A percentile compares a stretch with the other conserved stretches of the same genome.
Evolutionary conservation across 2,888 invertebrate species (phyloP).

Genomic region (Melanargia galathea): DNA sequence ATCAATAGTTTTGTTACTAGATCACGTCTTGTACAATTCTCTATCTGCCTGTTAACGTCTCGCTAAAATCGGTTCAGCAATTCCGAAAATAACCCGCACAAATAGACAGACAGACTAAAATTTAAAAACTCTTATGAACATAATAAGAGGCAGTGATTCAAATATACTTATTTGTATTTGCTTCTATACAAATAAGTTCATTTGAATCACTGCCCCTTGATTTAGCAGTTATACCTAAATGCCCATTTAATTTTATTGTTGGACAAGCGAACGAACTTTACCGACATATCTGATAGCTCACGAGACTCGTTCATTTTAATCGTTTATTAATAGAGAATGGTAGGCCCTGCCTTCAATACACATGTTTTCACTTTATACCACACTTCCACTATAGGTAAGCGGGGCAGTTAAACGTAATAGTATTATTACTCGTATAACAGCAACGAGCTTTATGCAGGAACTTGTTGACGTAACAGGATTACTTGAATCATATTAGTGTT

Average conservation of each 20-base stretch:
- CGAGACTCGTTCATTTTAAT: slow-evolving; percentile 30
- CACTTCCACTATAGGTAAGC: slow-evolving; percentile 41
- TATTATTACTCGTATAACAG: slow-evolving; percentile 1
- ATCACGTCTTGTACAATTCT: too few species aligned
- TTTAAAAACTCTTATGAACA: not conserved
- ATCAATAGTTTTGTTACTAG: too few species aligned
- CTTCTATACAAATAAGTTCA: too few species aligned
- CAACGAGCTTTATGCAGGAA: slow-evolving; percentile 6
- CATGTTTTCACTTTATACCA: slow-evolving; percentile 58
- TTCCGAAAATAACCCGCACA: too few species aligned
- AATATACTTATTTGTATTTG: too few species aligned
- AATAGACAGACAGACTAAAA: not conserved
- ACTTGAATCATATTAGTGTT: slow-evolving; percentile 1
- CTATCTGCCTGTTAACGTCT: too few species aligned
- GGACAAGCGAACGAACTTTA: slow-evolving; percentile 36
- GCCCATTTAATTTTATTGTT: slow-evolving; percentile 33
- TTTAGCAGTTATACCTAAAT: slow-evolving; percentile 4
- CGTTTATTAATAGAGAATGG: slow-evolving; percentile 52
- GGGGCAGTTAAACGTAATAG: slow-evolving; percentile 18
- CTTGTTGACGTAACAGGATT: not conserved
- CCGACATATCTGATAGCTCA: slow-evolving; percentile 44
- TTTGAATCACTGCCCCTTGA: too few species aligned
- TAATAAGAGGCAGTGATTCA: too few species aligned
- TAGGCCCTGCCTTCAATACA: slow-evolving; percentile 49
- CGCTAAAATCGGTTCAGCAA: not conserved